Base-by-base conservation (phyloP, 2,113 vertebrate species). In the Dolichotis patagonum region DNA sequence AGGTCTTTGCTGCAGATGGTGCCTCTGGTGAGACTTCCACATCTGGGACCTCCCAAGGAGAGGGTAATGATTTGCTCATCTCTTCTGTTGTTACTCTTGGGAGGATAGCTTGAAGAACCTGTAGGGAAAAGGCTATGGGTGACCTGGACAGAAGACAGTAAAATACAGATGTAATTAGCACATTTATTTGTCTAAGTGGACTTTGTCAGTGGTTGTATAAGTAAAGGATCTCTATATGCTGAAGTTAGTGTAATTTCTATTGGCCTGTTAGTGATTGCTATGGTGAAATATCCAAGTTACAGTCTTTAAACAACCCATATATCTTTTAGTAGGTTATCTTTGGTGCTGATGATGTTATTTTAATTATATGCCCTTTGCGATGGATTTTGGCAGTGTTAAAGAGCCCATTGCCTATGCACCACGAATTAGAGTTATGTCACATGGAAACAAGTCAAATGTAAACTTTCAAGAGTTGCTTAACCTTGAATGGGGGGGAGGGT, bases 1-100 rank as follows among this genome's bases (percentile, higher is more conserved):
- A 99, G 97, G 99, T 99, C 89, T 99, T 99, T 98, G 98, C 99
- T 95, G 98, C 99, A 83, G 99, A 99, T 97, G 99, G 99, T 90
- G 97, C 98, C 67, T 98, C 99, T 35, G 97, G 99, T 35, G 99
- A 99, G 92, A 99, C 99, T 26, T 99, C 99, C 11, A 98, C 99
- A 93, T 99, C 99, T 96, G 99, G 99, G 49, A 99, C 99, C 19
- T 99, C 99, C 63, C 99, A 99, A 98, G 99, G 99, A 97, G 99
- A 99, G 97, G 99, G 99, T 99, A 97, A 98, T 63, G 62, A 32
- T 94, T 95, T 85, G 13, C 38, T 83, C 80, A 90, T 92, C n/a
- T 65, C 56, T 85, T 35, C 12, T 75, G 30, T 94, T 95, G 14
- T 91, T 85, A 92, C 58, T 94, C 32, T 91, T 96, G 32, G 38